Percentiles rank a stretch among this genome's conserved stretches.
Evolutionary conservation across 2,888 invertebrate genomes (phyloP).

Genomic region (Tenthredo mesomela): DNA sequence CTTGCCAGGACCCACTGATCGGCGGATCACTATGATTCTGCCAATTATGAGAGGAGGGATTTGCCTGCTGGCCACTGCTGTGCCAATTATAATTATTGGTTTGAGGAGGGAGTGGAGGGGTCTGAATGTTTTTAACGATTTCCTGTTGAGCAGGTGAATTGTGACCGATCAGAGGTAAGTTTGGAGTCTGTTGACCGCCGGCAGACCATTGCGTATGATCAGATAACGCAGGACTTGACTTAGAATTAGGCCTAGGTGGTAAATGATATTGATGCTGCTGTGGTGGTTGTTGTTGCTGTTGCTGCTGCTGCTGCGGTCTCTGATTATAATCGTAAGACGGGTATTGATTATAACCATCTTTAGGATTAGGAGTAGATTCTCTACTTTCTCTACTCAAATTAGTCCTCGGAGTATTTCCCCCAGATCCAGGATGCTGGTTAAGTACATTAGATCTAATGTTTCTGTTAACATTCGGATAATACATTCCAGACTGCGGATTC

Average conservation of each 20-base stretch:
- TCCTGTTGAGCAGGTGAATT: slow-evolving; percentile 45
- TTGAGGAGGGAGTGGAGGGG: slow-evolving; percentile 55
- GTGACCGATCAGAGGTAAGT: slow-evolving; percentile 53
- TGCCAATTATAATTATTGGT: slow-evolving; percentile 69
- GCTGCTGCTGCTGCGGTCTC: slow-evolving; percentile 57
- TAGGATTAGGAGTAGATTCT: slow-evolving; percentile 66
- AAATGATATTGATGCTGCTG: slow-evolving; percentile 57
- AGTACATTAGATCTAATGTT: slow-evolving; percentile 65
- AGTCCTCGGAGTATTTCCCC: slow-evolving; percentile 59
- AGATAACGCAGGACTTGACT: slow-evolving; percentile 54
- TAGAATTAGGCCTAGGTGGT: slow-evolving; percentile 61
- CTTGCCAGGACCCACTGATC: slow-evolving; percentile 66
- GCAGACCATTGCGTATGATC: slow-evolving; percentile 64
- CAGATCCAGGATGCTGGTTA: slow-evolving; percentile 62
- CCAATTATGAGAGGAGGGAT: slow-evolving; percentile 63
- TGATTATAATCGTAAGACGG: slow-evolving; percentile 65
- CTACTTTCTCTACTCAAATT: slow-evolving; percentile 62
- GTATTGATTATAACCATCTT: slow-evolving; percentile 67
- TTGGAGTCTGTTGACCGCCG: slow-evolving; percentile 59
- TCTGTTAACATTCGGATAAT: slow-evolving; percentile 73
- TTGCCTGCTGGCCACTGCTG: slow-evolving; percentile 61
- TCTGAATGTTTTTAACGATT: slow-evolving; percentile 57
- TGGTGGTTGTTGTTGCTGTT: too few species aligned
- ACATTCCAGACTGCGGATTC: slow-evolving; percentile 68
- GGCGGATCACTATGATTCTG: slow-evolving; percentile 65